Evolutionary conservation across 2,888 invertebrate genomes (phyloP).

Genomic region (Epistrophe eligans): DNA sequence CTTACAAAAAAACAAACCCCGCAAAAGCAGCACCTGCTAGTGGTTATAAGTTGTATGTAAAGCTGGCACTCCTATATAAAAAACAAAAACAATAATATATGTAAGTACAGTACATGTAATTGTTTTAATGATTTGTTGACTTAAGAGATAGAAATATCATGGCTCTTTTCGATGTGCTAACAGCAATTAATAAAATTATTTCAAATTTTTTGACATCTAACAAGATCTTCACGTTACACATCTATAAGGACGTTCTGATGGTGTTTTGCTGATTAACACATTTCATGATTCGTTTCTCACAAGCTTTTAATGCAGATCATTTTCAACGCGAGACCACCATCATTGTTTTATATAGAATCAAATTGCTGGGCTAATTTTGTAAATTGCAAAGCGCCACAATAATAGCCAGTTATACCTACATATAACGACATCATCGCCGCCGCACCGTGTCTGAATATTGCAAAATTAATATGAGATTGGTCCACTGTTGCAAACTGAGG

Average conservation of each 20-base stretch:
- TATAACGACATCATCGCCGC: not conserved
- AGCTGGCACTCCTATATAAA: not conserved
- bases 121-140: constrained; percentile 23
- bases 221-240: constrained; percentile 14
- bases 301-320: constrained; percentile 6
- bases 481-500: constrained; percentile 7
- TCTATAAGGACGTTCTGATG: not conserved
- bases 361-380: constrained; percentile 48
- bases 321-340: constrained; percentile 17
- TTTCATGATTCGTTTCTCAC: constrained; percentile 20
- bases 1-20: constrained; percentile 10
- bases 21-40: constrained; percentile 35
- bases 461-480: constrained; percentile 3
- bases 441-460: not conserved
- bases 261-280: constrained; percentile 32
- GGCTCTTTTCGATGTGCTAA: constrained; percentile 25
- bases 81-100: not conserved
- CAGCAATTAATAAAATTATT: constrained; percentile 49
- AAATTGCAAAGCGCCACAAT: constrained; percentile 67
- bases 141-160: constrained; percentile 17
- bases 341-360: constrained; percentile 37
- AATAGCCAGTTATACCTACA: constrained; percentile 1
- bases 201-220: constrained; percentile 41
- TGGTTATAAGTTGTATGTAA: not conserved
- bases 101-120: not conserved